These are phyloP conservation scores for Incurvaria masculella DNA, from an alignment of 2,888 invertebrate species.

Conservation along the genomic window DNA sequence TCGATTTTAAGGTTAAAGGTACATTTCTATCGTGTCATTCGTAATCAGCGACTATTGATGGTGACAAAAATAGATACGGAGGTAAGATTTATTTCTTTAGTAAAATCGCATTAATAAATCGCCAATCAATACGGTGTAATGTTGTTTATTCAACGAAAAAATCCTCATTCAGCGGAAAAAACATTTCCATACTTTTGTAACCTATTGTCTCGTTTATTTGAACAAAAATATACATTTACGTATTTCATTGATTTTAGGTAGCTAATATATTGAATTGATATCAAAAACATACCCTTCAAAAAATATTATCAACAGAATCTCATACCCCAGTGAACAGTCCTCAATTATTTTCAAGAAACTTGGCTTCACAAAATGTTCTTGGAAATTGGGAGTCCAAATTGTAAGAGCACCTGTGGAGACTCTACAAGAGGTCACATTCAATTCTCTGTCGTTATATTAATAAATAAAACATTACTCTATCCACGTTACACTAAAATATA, in stretches of 20 bases:
- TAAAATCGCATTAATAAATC: too few relatives aligned
- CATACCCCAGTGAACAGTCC: not conserved
- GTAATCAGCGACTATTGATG: conserved; percentile 29
- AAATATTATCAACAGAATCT: too few relatives aligned
- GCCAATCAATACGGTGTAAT: too few relatives aligned
- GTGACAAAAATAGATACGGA: not conserved
- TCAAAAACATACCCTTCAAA: not conserved
- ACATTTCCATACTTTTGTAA: not conserved
- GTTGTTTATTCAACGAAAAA: too few relatives aligned
- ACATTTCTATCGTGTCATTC: conserved; percentile 1
- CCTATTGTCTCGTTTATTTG: too few relatives aligned
- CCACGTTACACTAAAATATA: too few relatives aligned
- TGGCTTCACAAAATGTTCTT: conserved; percentile 23
- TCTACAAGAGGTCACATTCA: conserved; percentile 34
- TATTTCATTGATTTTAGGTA: not conserved
- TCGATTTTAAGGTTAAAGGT: conserved; percentile 26
- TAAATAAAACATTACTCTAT: not conserved
- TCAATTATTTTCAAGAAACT: conserved; percentile 10
- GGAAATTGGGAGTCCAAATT: conserved; percentile 36
- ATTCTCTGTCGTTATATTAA: conserved; percentile 4
- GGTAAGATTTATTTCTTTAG: not conserved
- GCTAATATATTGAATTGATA: not conserved
- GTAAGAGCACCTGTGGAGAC: conserved; percentile 43
- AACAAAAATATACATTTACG: not conserved
- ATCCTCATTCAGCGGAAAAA: not conserved